Conservation (phyloP, 2,888 invertebrate genomes). For the Dryadula phaetusa region DNA sequence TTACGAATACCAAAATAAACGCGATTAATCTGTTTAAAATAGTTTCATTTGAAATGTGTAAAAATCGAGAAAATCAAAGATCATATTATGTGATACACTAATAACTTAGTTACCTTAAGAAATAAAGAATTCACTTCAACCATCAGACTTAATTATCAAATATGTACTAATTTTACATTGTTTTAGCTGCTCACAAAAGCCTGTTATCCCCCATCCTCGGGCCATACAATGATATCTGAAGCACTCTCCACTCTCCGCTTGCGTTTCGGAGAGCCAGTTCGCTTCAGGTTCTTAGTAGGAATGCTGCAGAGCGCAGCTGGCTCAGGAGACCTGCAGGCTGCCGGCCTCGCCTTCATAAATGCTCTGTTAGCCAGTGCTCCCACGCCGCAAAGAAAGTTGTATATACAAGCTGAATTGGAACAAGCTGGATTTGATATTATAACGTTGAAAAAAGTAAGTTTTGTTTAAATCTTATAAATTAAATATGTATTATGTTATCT, state of each 20-base stretch:
- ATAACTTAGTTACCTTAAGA: too few relatives aligned
- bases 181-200: slow-evolving; percentile 91
- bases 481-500: too few relatives aligned
- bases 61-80: too few relatives aligned
- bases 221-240: slow-evolving; percentile 94
- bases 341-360: slow-evolving; percentile 93
- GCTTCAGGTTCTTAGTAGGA: slow-evolving; percentile 95
- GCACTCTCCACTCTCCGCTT: slow-evolving; percentile 94
- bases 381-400: slow-evolving; percentile 89
- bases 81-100: too few relatives aligned
- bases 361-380: slow-evolving; percentile 91
- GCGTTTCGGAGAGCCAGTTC: slow-evolving; percentile 95
- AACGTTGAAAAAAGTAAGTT: slow-evolving; percentile 83
- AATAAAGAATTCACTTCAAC: too few relatives aligned
- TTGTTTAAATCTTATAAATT: not conserved
- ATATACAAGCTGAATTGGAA: slow-evolving; percentile 93
- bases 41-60: too few relatives aligned
- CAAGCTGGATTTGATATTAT: slow-evolving; percentile 91
- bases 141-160: not conserved
- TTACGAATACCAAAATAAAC: too few relatives aligned
- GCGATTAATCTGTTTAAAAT: too few relatives aligned
- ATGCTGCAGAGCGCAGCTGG: slow-evolving; percentile 93
- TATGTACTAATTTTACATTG: not conserved
- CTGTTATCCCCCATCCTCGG: slow-evolving; percentile 89
- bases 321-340: slow-evolving; percentile 89